Conservation (phyloP, 2,113 vertebrate species). For the Ginglymostoma cirratum region DNA sequence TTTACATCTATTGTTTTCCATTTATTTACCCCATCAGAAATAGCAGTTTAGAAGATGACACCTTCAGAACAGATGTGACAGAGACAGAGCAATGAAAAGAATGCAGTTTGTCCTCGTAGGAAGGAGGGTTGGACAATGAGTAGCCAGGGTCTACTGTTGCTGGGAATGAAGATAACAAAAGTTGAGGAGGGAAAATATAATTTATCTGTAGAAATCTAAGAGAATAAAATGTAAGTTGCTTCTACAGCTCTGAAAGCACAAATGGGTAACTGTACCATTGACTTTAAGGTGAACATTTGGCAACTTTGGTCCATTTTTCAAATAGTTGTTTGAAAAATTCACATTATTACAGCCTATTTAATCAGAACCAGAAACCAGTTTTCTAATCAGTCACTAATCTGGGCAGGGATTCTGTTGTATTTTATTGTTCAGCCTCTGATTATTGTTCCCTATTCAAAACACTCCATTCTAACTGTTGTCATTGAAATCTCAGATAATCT, state of each 20-base stretch:
- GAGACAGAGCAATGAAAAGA: not conserved
- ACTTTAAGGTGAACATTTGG: not conserved
- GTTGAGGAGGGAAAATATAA: not conserved
- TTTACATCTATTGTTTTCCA: not conserved
- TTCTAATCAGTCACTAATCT: conserved; percentile 66
- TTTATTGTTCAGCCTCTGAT: conserved; percentile 62
- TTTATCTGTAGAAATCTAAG: not conserved
- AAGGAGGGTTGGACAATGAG: not conserved
- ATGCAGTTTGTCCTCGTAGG: not conserved
- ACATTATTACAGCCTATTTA: conserved; percentile 63
- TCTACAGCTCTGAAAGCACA: not conserved
- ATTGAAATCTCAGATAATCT: conserved; percentile 78
- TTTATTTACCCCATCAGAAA: not conserved
- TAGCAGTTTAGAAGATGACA: not conserved
- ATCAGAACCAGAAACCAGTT: conserved; percentile 67
- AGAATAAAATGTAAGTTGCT: not conserved
- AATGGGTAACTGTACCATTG: not conserved
- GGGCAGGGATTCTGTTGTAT: conserved; percentile 59
- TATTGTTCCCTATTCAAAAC: conserved; percentile 65
- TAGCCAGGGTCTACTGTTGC: not conserved
- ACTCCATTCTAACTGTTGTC: conserved; percentile 72
- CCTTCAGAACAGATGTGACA: not conserved
- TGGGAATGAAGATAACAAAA: not conserved
- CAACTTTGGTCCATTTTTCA: not conserved
- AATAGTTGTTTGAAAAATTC: conserved; percentile 20